Evolutionary conservation across 1,140 invertebrate species (phyloP).

Genomic region (Drosophila arawakana): DNA sequence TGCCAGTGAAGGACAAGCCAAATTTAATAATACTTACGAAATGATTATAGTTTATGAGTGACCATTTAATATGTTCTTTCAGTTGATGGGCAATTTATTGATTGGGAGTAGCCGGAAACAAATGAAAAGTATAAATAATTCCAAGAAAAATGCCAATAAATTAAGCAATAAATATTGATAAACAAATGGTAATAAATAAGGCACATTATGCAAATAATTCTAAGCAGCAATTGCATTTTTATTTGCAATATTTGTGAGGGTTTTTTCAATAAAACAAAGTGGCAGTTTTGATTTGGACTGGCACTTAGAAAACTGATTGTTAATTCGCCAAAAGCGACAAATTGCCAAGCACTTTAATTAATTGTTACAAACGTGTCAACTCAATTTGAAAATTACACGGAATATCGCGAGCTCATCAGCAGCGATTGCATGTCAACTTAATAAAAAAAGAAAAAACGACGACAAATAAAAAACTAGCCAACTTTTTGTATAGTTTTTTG

Average conservation of each 20-base stretch:
- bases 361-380: conserved; percentile 59
- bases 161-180: not conserved
- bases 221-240: not conserved
- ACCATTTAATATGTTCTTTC: conserved; percentile 18
- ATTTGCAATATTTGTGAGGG: not conserved
- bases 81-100: conserved; percentile 44
- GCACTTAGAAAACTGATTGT: conserved; percentile 6
- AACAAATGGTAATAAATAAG: conserved; percentile 17
- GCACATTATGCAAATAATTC: not conserved
- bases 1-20: conserved; percentile 54
- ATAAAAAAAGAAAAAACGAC: conserved; percentile 18
- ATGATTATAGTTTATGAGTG: conserved; percentile 60
- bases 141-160: conserved; percentile 18
- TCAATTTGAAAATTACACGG: conserved; percentile 45
- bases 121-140: not conserved
- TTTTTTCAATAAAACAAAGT: not conserved
- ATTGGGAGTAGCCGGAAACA: conserved; percentile 11
- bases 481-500: conserved; percentile 31
- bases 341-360: conserved; percentile 58
- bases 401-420: conserved; percentile 58
- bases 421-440: conserved; percentile 55
- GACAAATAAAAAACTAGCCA: not conserved
- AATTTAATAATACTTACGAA: conserved; percentile 50
- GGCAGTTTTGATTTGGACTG: conserved; percentile 21
- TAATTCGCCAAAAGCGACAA: conserved; percentile 52